Evolutionary conservation across 2,888 invertebrate species (phyloP), one percentile per base, ranked within the genome.

Genomic region (Polymixis lichenea): DNA sequence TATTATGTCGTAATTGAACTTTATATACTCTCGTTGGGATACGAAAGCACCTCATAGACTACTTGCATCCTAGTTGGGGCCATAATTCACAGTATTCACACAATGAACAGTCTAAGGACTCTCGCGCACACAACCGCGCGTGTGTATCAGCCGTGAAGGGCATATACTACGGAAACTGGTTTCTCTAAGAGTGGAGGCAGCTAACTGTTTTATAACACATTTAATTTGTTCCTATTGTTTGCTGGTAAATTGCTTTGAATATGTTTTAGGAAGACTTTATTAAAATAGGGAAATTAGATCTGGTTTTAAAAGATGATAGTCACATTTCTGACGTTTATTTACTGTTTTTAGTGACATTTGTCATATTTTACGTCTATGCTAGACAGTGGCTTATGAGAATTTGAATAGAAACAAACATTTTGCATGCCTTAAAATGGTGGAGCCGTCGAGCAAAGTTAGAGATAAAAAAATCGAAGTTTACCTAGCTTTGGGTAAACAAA

Each of bases 61-160:
- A 65, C 75, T 64, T 78, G 62, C 73, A 51, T 82, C 77, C 81
- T 85, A 84, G 78, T 84, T 76, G 77, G 82, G 68, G 53, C 73
- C 72, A 78, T 75, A 86, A 81, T 77, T 79, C 75, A 82, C 72
- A 78, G 73, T 84, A 81, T 77, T 79, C 75, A 82, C 77, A 86
- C 79, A 74, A 84, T 75, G 53, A 66, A 73, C 68, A 72, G 62
- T 74, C 69, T 88, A 85, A 88, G 87, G 88, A 84, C 85, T 77
- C 53, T 58, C 51, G 61, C 78, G 65, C 75, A 76, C 72, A 87
- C 73, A 67, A n/a, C 13, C 64, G 38, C 49, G 51, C 77, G 78
- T 88, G 87, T 82, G 84, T 85, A 87, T 19, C 68, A 67, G 72
- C 80, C 89, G 86, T 88, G 88, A 88, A 88, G 88, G 88, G 88